Percentiles rank a stretch among this genome's conserved stretches.
These are phyloP conservation scores for Mystacornis crossleyi DNA, from an alignment of 2,113 vertebrate species.

Conservation along the genomic window DNA sequence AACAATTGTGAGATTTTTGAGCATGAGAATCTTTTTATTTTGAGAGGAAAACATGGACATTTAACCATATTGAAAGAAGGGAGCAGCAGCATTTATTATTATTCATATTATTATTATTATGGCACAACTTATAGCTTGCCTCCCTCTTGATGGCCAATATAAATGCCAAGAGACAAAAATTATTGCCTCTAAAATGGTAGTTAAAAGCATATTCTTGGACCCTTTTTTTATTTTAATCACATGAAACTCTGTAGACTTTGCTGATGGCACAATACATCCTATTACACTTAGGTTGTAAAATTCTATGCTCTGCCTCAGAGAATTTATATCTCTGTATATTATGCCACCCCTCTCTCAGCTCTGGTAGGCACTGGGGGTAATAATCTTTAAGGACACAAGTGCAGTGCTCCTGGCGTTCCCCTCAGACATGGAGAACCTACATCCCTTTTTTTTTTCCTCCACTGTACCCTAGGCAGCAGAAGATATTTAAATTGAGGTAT, in stretches of 20 bases:
- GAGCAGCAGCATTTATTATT: conserved; percentile 58
- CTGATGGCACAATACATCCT: conserved; percentile 78
- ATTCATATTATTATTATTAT: conserved; percentile 67
- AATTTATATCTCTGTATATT: conserved; percentile 75
- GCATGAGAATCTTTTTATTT: conserved; percentile 17
- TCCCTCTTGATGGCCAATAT: conserved; percentile 65
- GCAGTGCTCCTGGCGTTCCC: conserved; percentile 33
- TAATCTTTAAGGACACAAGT: conserved; percentile 71
- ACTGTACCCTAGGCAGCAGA: neutral
- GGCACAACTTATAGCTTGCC: conserved; percentile 51
- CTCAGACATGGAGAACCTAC: neutral
- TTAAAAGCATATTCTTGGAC: conserved; percentile 75
- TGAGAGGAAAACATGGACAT: conserved; percentile 23
- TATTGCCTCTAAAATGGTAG: conserved; percentile 73
- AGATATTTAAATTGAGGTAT: neutral
- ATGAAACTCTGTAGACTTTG: conserved; percentile 72
- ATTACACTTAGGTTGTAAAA: conserved; percentile 77
- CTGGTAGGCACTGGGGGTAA: conserved; percentile 54
- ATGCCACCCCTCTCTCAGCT: conserved; percentile 61
- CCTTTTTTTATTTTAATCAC: conserved; percentile 76
- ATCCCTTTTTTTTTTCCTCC: neutral
- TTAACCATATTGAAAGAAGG: conserved; percentile 6
- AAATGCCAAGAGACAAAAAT: conserved; percentile 76
- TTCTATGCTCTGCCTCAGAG: conserved; percentile 73
- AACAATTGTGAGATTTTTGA: conserved; percentile 15